Percentiles rank a stretch among this genome's conserved stretches.
Evolutionary conservation across 2,888 invertebrate genomes (phyloP).

Genomic region (Pachydiplax longipennis): DNA sequence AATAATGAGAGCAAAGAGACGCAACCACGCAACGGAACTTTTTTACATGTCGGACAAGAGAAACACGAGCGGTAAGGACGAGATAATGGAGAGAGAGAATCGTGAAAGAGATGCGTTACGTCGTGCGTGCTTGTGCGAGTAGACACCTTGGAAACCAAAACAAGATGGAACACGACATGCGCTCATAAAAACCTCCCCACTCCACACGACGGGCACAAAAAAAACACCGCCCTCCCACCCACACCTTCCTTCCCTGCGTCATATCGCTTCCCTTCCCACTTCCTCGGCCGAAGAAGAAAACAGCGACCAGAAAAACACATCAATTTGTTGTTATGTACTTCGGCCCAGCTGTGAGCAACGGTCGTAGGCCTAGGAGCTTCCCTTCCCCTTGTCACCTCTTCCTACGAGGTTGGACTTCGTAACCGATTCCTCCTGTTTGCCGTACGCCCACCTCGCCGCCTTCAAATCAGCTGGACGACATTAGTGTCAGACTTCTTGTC

Average conservation of each 20-base stretch:
- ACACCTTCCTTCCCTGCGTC: not conserved
- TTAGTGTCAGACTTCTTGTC: not conserved
- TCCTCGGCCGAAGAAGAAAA: not conserved
- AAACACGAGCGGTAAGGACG: not conserved
- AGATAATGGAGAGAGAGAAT: not conserved
- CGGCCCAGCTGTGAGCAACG: not conserved
- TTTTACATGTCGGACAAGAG: too few relatives aligned
- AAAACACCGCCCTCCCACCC: not conserved
- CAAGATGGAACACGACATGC: not conserved
- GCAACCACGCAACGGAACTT: too few relatives aligned
- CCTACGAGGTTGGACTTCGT: not conserved
- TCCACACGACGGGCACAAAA: not conserved
- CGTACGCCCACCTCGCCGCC: not conserved
- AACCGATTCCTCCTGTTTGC: not conserved
- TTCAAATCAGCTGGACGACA: not conserved
- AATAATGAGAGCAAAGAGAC: too few relatives aligned
- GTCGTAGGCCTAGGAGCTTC: not conserved
- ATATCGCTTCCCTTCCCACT: not conserved
- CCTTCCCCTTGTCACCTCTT: not conserved
- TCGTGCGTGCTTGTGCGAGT: not conserved
- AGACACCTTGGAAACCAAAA: not conserved
- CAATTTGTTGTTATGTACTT: not conserved
- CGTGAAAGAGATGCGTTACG: not conserved
- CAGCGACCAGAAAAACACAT: not conserved
- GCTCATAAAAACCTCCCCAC: not conserved